These are phyloP conservation scores for Caenorhabditis plicata DNA, from an alignment of 2,888 invertebrate species.

Conservation along the genomic window DNA sequence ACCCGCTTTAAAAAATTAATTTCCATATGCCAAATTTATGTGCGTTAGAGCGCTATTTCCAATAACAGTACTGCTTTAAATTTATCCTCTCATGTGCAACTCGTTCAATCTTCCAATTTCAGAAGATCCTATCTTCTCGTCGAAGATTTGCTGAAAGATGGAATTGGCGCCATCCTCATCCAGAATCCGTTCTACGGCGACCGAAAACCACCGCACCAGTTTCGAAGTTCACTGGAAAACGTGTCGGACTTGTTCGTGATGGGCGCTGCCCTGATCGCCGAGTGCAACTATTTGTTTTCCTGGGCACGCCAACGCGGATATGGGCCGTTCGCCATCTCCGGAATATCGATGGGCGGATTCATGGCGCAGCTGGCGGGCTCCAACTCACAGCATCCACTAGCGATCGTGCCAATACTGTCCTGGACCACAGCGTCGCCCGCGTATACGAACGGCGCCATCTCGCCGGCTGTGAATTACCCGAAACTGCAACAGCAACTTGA, in stretches of 20 bases:
- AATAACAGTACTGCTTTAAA: too few relatives aligned
- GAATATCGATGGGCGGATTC: constrained; percentile 72
- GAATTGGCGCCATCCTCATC: constrained; percentile 87
- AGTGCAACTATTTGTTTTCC: constrained; percentile 82
- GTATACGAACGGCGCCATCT: constrained; percentile 69
- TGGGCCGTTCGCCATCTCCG: constrained; percentile 89
- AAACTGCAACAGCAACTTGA: constrained; percentile 30
- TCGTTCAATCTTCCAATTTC: too few relatives aligned
- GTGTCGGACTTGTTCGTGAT: constrained; percentile 97
- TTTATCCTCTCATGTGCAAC: too few relatives aligned
- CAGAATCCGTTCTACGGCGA: constrained; percentile 89
- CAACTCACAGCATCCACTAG: constrained; percentile 87
- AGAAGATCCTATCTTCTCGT: constrained; percentile 86
- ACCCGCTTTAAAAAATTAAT: too few relatives aligned
- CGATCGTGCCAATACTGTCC: constrained; percentile 89
- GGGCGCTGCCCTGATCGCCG: constrained; percentile 93
- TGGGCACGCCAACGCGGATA: constrained; percentile 90
- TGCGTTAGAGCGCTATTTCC: too few relatives aligned
- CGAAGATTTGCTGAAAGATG: constrained; percentile 84
- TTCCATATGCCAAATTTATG: too few relatives aligned
- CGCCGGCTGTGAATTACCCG: constrained; percentile 27
- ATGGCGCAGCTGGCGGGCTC: constrained; percentile 97
- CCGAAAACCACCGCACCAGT: constrained; percentile 48
- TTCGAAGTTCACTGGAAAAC: constrained; percentile 81
- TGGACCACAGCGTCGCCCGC: constrained; percentile 96